A percentile compares a stretch with the other conserved stretches of the same genome.
Evolutionary conservation across 2,113 vertebrate species (phyloP).

Genomic region (Macrotus californicus): DNA sequence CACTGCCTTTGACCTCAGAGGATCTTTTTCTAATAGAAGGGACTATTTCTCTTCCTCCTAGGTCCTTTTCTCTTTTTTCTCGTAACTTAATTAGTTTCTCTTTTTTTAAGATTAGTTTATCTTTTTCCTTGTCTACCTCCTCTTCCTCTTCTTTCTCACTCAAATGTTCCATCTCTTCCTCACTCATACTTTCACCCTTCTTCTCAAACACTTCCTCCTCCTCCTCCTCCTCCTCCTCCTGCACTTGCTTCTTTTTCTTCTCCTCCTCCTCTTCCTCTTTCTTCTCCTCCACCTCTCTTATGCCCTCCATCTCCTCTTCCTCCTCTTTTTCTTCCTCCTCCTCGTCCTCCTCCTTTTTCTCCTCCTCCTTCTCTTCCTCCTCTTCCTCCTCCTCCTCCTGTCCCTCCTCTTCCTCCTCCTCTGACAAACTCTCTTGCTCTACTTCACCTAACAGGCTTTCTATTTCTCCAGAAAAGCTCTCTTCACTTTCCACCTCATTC

Average conservation of each 20-base stretch:
- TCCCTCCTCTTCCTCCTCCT: neutral
- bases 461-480: neutral
- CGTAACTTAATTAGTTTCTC: neutral
- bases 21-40: neutral
- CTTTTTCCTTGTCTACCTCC: neutral
- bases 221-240: neutral
- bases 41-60: neutral
- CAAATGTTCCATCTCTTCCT: neutral
- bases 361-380: fast-evolving
- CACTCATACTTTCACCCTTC: neutral
- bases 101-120: neutral
- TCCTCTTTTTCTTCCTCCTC: neutral
- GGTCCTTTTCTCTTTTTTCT: neutral
- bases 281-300: neutral
- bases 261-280: fast-evolving
- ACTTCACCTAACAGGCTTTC: neutral
- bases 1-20: neutral
- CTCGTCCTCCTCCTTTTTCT: fast-evolving
- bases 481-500: neutral
- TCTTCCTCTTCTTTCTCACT: neutral
- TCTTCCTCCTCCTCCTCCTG: fast-evolving
- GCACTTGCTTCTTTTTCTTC: fast-evolving
- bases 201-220: neutral
- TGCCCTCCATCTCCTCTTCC: fast-evolving
- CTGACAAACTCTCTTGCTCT: neutral